Conservation (phyloP, 2,888 invertebrate genomes). For the Lordiphosa fenestrarum region DNA sequence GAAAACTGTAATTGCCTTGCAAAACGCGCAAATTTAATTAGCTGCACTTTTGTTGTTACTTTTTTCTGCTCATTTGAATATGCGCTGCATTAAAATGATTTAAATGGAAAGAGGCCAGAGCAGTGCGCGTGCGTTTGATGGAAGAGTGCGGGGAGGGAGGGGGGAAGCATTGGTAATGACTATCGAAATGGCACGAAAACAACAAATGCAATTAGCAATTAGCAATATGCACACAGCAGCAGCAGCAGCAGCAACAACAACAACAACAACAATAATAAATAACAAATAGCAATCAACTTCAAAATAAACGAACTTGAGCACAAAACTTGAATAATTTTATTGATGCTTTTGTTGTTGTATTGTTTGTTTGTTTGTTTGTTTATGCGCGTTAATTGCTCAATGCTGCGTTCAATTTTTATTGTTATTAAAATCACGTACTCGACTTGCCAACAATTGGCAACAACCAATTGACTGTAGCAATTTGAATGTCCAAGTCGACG, state of each 20-base stretch:
- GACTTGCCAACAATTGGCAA: constrained; percentile 41
- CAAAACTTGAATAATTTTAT: constrained; percentile 34
- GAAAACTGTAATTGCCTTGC: constrained; percentile 35
- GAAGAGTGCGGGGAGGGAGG: background rate
- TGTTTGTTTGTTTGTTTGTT: constrained; percentile 24
- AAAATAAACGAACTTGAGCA: constrained; percentile 48
- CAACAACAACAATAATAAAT: constrained; percentile 10
- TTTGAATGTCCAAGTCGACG: constrained; percentile 37
- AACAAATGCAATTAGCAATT: constrained; percentile 66
- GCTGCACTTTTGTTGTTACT: constrained; percentile 29
- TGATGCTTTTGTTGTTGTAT: constrained; percentile 19
- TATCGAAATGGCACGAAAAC: constrained; percentile 22
- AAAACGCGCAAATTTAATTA: constrained; percentile 33
- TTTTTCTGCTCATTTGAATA: constrained; percentile 33
- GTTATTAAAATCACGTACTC: constrained; percentile 73
- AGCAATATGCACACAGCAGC: constrained; percentile 37
- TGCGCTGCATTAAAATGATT: constrained; percentile 49
- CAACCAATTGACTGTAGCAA: constrained; percentile 41
- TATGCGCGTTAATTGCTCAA: constrained; percentile 59
- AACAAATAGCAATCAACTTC: constrained; percentile 39
- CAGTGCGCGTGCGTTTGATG: background rate
- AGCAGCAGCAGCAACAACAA: constrained; percentile 21
- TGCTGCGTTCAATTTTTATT: constrained; percentile 60
- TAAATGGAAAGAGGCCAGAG: constrained; percentile 19
- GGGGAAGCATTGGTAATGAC: background rate